Base-by-base conservation (phyloP, 2,113 vertebrate genomes). In the Leptocoma aspasia region DNA sequence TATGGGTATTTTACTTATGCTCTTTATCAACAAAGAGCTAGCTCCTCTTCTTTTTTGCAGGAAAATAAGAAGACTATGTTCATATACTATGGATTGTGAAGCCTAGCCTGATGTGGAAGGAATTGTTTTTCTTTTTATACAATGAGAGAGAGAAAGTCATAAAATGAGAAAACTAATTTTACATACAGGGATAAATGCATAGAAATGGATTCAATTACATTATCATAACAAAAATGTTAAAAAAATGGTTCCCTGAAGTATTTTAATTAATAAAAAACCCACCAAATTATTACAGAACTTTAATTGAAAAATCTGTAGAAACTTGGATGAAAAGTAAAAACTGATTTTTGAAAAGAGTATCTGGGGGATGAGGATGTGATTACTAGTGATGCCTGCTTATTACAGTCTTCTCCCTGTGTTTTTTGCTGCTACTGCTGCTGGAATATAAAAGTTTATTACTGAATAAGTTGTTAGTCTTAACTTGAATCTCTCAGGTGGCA, bases 201-300 rank as follows among this genome's bases (percentile, higher is more conserved):
- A 68, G 66, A 89, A 95, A 88, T 88, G 14, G 80, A 96, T 75
- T 92, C 68, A 92, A 60, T 91, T 94, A 79, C n/a, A 80, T 94
- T 92, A 95, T 79, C 19, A 13, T 83, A 72, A 96, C 72, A 95
- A 90, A 95, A 91, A 84, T 84, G 77, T 85, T 77, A 54, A 57
- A 37, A 89, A 91, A 89, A 77, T 37, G 2, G 63, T 94, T 96
- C 70, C 72, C 53, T 78, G 59, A 86, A 63, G 71, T 90, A 94
- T 92, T 97, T 96, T 97, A 97, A 97, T 97, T 97, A 97, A 96
- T 97, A 84, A 97, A 97, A 94, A 73, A 5, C 41, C 15, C 33
- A 39, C 45, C 30, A 37, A 94, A 95, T 90, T 95, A 89, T 87
- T 94, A 69, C 91, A 83, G 65, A 95, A 81, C 54, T 91, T 65